Percentiles rank a stretch among this genome's conserved stretches.
These are phyloP conservation scores for Caenorhabditis zanzibari DNA, from an alignment of 2,888 invertebrate species.

Conservation along the genomic window DNA sequence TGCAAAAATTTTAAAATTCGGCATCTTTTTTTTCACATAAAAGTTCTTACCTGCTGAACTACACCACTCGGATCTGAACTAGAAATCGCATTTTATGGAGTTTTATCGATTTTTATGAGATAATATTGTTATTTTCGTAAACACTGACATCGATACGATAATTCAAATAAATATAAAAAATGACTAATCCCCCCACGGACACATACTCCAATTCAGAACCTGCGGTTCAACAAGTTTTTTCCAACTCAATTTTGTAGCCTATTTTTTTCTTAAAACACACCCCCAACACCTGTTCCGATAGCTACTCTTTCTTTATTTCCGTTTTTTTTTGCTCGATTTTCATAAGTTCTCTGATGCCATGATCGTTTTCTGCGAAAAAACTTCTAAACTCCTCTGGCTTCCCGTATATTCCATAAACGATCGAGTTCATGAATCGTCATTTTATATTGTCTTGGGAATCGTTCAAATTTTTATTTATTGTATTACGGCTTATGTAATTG, in stretches of 20 bases:
- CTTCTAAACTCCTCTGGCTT: constrained; percentile 14
- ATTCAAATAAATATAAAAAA: too few relatives aligned
- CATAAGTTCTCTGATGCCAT: constrained; percentile 2
- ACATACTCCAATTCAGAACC: too few relatives aligned
- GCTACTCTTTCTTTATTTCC: neutral
- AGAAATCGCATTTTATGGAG: too few relatives aligned
- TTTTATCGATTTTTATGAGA: too few relatives aligned
- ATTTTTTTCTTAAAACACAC: neutral
- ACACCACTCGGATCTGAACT: too few relatives aligned
- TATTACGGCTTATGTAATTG: constrained; percentile 10
- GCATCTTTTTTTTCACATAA: too few relatives aligned
- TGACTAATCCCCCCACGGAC: too few relatives aligned
- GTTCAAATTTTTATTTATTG: constrained; percentile 20
- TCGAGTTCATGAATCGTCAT: constrained; percentile 7
- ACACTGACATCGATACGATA: too few relatives aligned
- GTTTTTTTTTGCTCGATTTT: neutral
- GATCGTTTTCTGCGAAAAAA: constrained; percentile 13
- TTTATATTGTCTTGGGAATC: neutral
- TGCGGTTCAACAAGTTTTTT: neutral
- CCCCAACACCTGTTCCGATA: too few relatives aligned
- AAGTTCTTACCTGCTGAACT: too few relatives aligned
- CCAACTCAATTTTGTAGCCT: neutral
- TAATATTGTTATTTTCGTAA: too few relatives aligned
- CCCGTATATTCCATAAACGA: constrained; percentile 33
- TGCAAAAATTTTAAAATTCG: too few relatives aligned